A percentile compares a stretch with the other conserved stretches of the same genome.
Evolutionary conservation across 1,140 invertebrate species (phyloP).

Genomic region (Drusus annulatus): DNA sequence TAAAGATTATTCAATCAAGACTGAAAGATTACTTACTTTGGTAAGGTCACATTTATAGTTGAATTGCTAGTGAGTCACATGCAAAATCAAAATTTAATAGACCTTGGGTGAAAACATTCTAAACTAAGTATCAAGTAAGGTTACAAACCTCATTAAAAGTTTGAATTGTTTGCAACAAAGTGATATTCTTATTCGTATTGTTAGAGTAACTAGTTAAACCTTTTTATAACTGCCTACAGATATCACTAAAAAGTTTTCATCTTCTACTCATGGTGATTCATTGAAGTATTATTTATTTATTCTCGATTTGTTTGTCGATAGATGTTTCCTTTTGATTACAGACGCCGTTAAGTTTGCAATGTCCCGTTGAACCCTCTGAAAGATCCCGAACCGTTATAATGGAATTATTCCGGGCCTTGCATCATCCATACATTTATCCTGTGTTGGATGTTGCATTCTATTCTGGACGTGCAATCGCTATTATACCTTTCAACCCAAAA

Average conservation of each 20-base stretch:
- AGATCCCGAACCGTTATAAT: conserved; percentile 75
- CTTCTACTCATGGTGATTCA: too few species aligned
- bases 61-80: background rate
- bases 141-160: too few species aligned
- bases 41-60: conserved; percentile 64
- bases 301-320: too few species aligned
- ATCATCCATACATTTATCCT: conserved; percentile 94
- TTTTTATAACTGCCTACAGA: too few species aligned
- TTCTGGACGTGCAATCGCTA: conserved; percentile 75
- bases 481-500: conserved; percentile 86
- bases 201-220: too few species aligned
- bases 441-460: conserved; percentile 85
- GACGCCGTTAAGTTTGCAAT: conserved; percentile 68
- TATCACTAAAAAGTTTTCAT: too few species aligned
- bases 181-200: too few species aligned
- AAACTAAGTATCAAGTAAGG: too few species aligned
- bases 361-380: conserved; percentile 69
- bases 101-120: too few species aligned
- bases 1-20: conserved; percentile 83
- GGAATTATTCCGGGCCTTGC: conserved; percentile 87
- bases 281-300: background rate
- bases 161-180: too few species aligned
- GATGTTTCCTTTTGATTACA: conserved; percentile 55
- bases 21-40: conserved; percentile 87
- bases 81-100: background rate